These are phyloP conservation scores for Mactra quadrangularis DNA, from an alignment of 1,140 invertebrate species.

Conservation along the genomic window DNA sequence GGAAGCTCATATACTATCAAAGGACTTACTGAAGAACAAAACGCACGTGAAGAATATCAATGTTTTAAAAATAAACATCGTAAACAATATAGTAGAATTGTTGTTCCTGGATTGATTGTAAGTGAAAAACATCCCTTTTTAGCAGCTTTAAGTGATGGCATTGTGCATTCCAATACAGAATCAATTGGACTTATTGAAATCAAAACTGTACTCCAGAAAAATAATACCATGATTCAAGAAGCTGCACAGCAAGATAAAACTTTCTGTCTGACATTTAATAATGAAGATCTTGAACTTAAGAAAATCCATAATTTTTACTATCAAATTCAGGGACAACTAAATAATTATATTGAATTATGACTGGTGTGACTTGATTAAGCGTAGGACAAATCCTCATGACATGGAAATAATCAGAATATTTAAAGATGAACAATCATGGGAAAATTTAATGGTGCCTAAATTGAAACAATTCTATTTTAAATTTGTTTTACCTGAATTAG, in stretches of 20 bases:
- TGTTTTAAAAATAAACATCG: conserved; percentile 35
- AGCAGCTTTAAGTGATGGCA: conserved; percentile 30
- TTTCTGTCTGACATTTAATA: conserved; percentile 36
- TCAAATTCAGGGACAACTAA: too few species aligned
- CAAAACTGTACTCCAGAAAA: too few species aligned
- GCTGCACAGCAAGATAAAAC: conserved; percentile 16
- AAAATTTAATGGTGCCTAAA: conserved; percentile 49
- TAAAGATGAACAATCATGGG: conserved; percentile 24
- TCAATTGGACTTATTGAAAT: conserved; percentile 49
- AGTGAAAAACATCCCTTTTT: conserved; percentile 29
- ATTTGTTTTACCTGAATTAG: conserved; percentile 29
- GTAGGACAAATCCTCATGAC: conserved; percentile 53
- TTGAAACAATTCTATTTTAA: conserved; percentile 9
- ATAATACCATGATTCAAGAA: not conserved
- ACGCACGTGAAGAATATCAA: conserved; percentile 6
- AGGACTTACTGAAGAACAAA: not conserved
- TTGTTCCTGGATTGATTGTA: conserved; percentile 39
- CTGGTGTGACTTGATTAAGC: conserved; percentile 60
- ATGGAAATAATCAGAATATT: conserved; percentile 55
- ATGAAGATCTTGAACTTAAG: conserved; percentile 45
- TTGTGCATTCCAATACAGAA: not conserved
- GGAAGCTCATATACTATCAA: conserved; percentile 40
- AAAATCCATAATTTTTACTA: conserved; percentile 60
- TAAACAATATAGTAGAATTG: not conserved
- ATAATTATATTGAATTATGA: conserved; percentile 41